Percentiles rank a stretch among this genome's conserved stretches.
These are phyloP conservation scores for Gymnoscopelus braueri DNA, from an alignment of 2,797 vertebrate genomes.

Conservation along the genomic window DNA sequence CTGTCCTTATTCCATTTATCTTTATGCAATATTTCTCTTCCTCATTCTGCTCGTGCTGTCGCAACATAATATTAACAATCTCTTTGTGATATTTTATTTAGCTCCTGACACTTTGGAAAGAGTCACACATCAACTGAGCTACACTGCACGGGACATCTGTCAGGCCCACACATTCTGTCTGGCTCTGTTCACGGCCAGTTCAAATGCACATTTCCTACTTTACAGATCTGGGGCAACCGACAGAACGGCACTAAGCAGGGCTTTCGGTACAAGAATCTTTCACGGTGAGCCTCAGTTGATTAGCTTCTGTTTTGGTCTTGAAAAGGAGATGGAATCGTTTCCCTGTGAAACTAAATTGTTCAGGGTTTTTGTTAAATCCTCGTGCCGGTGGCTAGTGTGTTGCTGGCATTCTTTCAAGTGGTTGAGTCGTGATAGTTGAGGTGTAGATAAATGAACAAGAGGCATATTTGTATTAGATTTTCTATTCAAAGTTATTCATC, in stretches of 20 bases:
- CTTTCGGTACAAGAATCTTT: slow-evolving; percentile 20
- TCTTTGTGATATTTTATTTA: slow-evolving; percentile 61
- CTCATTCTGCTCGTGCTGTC: slow-evolving; percentile 29
- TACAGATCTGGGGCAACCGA: not conserved
- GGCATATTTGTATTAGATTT: no score
- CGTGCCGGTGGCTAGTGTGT: not conserved
- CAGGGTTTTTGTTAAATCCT: not conserved
- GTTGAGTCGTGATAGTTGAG: slow-evolving; percentile 1
- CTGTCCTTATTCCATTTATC: slow-evolving; percentile 18
- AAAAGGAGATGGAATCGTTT: slow-evolving; percentile 4
- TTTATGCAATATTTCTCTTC: slow-evolving; percentile 2
- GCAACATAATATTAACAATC: slow-evolving; percentile 50
- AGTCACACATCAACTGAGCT: slow-evolving; percentile 34
- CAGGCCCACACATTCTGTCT: slow-evolving; percentile 24
- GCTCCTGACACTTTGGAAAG: slow-evolving; percentile 39
- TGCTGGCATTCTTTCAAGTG: not conserved
- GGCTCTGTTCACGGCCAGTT: slow-evolving; percentile 26
- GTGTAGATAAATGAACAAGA: not conserved
- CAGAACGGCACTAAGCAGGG: not conserved
- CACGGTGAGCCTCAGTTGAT: slow-evolving; percentile 19
- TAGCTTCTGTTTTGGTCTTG: slow-evolving; percentile 23
- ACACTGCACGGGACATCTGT: slow-evolving; percentile 53
- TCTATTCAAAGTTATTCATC: no score
- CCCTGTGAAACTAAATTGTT: not conserved
- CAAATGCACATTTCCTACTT: slow-evolving; percentile 14